Evolutionary conservation across 2,113 vertebrate species (phyloP).

Genomic region (mouse (Mus musculus)): GRCm39 chr6:95740001-95740500

Average conservation of each 20-base stretch:
- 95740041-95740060: background rate
- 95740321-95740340: background rate
- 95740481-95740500: background rate
- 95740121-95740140: background rate
- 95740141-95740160: background rate
- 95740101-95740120: conserved; percentile 37
- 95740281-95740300: background rate
- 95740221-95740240: background rate
- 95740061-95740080: background rate
- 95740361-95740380: background rate
- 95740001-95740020: background rate
- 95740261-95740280: conserved; percentile 23
- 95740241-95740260: background rate
- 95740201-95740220: background rate
- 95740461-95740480: background rate
- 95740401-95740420: background rate
- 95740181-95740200: background rate
- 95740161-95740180: background rate
- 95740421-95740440: background rate
- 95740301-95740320: background rate
- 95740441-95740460: background rate
- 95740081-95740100: background rate
- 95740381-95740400: background rate
- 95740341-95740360: background rate
- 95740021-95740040: conserved; percentile 1